A percentile compares a stretch with the other conserved stretches of the same genome.
Conservation (phyloP, 2,797 vertebrate species). For the Artibeus jamaicensis region DNA sequence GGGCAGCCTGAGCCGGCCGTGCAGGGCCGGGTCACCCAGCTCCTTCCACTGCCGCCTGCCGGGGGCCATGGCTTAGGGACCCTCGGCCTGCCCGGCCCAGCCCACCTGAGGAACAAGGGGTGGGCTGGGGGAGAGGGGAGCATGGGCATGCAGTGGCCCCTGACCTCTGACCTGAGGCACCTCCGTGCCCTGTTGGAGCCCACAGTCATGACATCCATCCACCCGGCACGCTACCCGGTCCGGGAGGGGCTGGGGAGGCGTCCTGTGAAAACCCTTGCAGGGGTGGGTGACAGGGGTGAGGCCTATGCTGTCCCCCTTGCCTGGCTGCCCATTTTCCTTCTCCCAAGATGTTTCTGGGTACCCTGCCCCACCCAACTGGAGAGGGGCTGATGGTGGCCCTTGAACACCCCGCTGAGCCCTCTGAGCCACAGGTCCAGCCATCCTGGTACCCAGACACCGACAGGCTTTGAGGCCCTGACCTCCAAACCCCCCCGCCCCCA, state of each 20-base stretch:
- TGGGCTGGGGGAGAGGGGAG: not conserved
- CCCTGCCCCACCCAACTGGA: not conserved
- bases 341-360: not conserved
- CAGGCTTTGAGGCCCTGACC: no score
- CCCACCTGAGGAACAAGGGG: fast-evolving
- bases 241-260: no score
- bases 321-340: not conserved
- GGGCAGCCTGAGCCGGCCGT: not conserved
- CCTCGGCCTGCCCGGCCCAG: not conserved
- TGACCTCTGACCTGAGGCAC: not conserved
- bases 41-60: not conserved
- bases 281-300: not conserved
- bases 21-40: not conserved
- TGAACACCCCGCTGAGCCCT: not conserved
- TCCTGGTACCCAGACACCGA: not conserved
- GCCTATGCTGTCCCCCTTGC: no score
- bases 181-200: no score
- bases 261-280: not conserved
- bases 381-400: not conserved
- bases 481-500: not conserved
- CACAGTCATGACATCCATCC: not conserved
- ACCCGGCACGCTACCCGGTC: not conserved
- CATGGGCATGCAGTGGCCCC: not conserved
- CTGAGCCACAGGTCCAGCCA: not conserved
- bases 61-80: not conserved